These are phyloP conservation scores for Axis porcinus DNA, from an alignment of 2,113 vertebrate species.

Conservation along the genomic window DNA sequence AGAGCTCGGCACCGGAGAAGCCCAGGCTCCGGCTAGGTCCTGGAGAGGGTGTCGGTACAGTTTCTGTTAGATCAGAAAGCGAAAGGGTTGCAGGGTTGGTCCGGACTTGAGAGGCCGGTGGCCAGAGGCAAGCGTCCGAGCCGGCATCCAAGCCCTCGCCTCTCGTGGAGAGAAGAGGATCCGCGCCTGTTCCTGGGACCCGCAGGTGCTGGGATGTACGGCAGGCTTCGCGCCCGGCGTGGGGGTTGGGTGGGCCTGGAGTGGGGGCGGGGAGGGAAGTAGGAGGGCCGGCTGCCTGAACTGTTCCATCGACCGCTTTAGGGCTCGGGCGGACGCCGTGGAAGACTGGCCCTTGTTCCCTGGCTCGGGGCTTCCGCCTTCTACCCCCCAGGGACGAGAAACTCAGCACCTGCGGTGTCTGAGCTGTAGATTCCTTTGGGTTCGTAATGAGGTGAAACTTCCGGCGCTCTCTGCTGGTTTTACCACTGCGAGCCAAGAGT, in stretches of 20 bases:
- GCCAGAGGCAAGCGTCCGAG: neutral
- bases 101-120: neutral
- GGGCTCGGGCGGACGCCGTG: neutral
- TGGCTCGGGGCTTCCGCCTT: neutral
- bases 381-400: neutral
- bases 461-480: neutral
- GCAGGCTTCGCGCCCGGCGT: neutral
- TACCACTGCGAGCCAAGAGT: neutral
- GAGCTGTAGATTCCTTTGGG: neutral
- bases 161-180: neutral
- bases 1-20: neutral
- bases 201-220: neutral
- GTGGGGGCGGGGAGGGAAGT: slow-evolving; percentile 18
- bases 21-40: neutral
- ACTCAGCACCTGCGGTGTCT: neutral
- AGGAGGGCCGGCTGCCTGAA: neutral
- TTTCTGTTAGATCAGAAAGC: neutral
- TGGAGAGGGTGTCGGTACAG: neutral
- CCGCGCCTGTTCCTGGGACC: neutral
- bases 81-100: neutral
- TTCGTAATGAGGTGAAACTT: neutral
- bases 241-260: neutral
- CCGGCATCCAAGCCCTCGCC: neutral
- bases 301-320: neutral
- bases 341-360: neutral